phyloP scores from a whole-genome alignment of 2,797 vertebrate species.

The Lagorchestes hirsutus region DNA sequence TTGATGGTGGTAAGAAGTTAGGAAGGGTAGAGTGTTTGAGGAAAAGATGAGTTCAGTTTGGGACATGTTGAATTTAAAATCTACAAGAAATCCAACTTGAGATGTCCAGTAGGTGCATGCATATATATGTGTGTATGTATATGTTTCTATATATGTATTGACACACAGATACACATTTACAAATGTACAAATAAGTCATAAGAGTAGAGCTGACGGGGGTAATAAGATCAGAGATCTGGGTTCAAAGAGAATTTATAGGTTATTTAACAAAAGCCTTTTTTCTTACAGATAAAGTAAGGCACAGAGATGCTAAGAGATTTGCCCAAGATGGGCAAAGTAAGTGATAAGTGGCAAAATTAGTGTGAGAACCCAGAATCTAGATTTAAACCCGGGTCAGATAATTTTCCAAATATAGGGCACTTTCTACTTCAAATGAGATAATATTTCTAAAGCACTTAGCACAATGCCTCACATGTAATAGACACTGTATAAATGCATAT shows the following conservation, averaged over 20 bases:
- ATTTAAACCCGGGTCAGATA: background rate
- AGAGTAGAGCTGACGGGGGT: background rate
- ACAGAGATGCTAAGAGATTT: background rate
- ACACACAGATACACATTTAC: background rate
- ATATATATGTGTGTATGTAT: no score
- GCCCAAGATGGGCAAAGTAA: background rate
- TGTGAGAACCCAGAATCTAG: background rate
- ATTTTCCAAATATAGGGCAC: background rate
- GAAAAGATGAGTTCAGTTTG: background rate
- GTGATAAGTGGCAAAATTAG: background rate
- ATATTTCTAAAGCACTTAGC: background rate
- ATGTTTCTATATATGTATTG: no score
- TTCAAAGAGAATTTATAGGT: background rate
- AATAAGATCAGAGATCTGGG: background rate
- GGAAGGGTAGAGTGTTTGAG: background rate
- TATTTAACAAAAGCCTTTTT: background rate
- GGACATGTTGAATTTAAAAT: background rate
- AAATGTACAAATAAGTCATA: background rate
- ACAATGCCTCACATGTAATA: no score
- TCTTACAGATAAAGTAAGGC: background rate
- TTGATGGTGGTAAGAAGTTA: background rate
- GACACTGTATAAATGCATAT: no score
- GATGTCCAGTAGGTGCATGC: background rate
- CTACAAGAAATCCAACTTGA: background rate
- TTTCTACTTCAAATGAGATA: background rate